Conservation (phyloP, 2,113 vertebrate genomes). For the Hypanus sabinus region DNA sequence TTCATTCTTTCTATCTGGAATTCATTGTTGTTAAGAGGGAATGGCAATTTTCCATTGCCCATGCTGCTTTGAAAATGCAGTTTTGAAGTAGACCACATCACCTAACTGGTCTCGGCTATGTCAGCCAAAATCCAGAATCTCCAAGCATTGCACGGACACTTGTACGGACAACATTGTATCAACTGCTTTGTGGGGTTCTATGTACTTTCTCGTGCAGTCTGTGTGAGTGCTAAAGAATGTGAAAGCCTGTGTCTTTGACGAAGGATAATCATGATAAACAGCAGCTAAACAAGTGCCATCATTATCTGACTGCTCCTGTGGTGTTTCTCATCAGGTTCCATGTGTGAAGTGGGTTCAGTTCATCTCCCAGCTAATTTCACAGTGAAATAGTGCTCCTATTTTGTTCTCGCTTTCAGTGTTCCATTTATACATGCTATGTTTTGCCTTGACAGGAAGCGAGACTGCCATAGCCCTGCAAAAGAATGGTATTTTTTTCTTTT, state of each 20-base stretch:
- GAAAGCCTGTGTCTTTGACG: neutral
- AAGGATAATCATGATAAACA: neutral
- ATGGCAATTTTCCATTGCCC: too few relatives aligned
- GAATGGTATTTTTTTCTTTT: neutral
- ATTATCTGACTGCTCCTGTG: constrained; percentile 16
- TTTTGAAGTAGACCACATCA: too few relatives aligned
- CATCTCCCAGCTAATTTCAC: neutral
- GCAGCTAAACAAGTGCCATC: neutral
- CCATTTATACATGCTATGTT: neutral
- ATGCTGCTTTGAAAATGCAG: too few relatives aligned
- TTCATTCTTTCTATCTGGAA: too few relatives aligned
- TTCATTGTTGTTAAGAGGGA: too few relatives aligned
- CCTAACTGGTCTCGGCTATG: too few relatives aligned
- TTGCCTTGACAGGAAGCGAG: neutral
- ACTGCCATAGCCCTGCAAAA: neutral
- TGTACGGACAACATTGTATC: too few relatives aligned
- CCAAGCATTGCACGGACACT: too few relatives aligned
- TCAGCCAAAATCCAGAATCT: too few relatives aligned
- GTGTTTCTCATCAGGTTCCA: neutral
- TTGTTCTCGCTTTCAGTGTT: neutral
- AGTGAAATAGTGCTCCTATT: neutral
- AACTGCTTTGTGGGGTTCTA: neutral
- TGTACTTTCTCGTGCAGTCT: neutral
- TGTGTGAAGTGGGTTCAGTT: neutral
- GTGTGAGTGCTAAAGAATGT: too few relatives aligned